These are phyloP conservation scores for Leucoma salicis DNA, from an alignment of 2,888 invertebrate species.

Conservation along the genomic window DNA sequence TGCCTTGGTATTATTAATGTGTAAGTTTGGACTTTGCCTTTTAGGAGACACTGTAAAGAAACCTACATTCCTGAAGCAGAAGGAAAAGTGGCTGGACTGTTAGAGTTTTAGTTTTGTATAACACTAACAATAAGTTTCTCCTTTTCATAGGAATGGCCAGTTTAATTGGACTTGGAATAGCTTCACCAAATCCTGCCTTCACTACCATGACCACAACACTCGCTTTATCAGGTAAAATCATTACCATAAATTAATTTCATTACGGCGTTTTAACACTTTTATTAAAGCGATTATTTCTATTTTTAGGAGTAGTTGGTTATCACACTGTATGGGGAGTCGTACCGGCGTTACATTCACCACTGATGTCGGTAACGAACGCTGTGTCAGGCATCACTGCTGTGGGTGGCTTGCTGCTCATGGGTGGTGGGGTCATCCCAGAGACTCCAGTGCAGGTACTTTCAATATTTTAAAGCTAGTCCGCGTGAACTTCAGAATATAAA, in stretches of 20 bases:
- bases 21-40: too few species aligned
- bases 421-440: conserved; percentile 88
- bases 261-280: too few species aligned
- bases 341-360: conserved; percentile 93
- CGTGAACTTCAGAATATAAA: too few species aligned
- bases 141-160: conserved; percentile 84
- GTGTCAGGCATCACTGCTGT: conserved; percentile 95
- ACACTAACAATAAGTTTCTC: too few species aligned
- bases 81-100: too few species aligned
- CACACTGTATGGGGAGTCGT: conserved; percentile 97
- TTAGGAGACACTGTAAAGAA: too few species aligned
- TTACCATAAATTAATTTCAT: neutral
- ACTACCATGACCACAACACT: conserved; percentile 94
- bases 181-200: conserved; percentile 92
- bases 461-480: neutral
- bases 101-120: too few species aligned
- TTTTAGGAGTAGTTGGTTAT: conserved; percentile 89
- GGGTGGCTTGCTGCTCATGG: conserved; percentile 94
- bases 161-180: conserved; percentile 86
- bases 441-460: conserved; percentile 86
- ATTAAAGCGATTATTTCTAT: conserved; percentile 39
- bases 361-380: conserved; percentile 96
- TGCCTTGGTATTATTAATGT: too few species aligned
- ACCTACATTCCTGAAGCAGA: too few species aligned
- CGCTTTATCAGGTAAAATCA: conserved; percentile 85